phyloP scores from a whole-genome alignment of 2,113 vertebrate genomes.

The Chamaea fasciata region DNA sequence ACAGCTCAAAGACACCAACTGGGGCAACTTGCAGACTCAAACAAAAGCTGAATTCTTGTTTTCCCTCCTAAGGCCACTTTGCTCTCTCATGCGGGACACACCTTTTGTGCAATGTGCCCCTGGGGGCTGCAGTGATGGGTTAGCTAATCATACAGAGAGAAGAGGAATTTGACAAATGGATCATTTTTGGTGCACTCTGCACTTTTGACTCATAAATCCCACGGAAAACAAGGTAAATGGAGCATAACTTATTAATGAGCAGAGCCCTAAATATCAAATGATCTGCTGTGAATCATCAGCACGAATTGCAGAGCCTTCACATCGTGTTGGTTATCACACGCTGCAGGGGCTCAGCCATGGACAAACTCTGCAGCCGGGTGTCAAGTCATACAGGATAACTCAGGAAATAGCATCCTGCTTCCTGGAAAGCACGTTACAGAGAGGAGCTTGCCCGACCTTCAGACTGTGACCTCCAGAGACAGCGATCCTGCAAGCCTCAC shows the following conservation, averaged over 20 bases:
- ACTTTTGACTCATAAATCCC: slow-evolving; percentile 68
- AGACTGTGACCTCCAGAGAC: not conserved
- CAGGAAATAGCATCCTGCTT: not conserved
- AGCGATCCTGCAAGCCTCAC: not conserved
- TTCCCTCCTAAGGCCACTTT: not conserved
- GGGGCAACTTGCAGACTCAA: not conserved
- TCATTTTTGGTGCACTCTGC: slow-evolving; percentile 60
- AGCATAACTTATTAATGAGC: slow-evolving; percentile 69
- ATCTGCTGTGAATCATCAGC: slow-evolving; percentile 61
- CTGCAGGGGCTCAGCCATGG: not conserved
- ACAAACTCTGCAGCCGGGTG: not conserved
- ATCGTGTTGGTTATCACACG: not conserved
- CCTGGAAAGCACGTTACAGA: not conserved
- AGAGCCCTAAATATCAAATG: slow-evolving; percentile 66
- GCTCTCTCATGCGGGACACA: slow-evolving; percentile 19
- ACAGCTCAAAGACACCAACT: not conserved
- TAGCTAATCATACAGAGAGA: slow-evolving; percentile 28
- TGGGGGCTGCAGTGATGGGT: slow-evolving; percentile 13
- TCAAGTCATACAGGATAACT: not conserved
- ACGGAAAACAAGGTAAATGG: slow-evolving; percentile 66
- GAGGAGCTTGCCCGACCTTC: slow-evolving; percentile 8
- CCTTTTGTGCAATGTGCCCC: slow-evolving; percentile 35
- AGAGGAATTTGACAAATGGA: slow-evolving; percentile 49
- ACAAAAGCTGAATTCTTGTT: not conserved
- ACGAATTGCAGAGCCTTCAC: slow-evolving; percentile 17